These are phyloP conservation scores for Acronicta alni DNA, from an alignment of 2,888 invertebrate species.

Conservation along the genomic window DNA sequence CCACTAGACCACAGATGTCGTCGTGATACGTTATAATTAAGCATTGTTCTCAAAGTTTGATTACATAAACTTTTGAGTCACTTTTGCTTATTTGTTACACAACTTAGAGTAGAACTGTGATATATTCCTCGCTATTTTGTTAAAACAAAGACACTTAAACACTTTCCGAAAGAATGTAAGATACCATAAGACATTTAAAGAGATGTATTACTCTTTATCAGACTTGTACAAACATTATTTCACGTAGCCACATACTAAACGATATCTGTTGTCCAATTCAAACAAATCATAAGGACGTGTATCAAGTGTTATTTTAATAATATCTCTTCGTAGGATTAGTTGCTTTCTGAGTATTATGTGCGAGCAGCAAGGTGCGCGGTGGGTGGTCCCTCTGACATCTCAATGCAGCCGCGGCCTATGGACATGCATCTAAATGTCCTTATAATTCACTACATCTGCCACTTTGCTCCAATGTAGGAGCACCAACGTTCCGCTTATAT, in stretches of 20 bases:
- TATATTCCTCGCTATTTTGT: background rate
- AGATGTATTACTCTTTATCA: conserved; percentile 3
- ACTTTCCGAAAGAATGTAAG: background rate
- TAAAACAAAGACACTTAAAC: background rate
- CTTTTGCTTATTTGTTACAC: background rate
- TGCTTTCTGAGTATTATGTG: conserved; percentile 59
- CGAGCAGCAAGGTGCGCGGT: conserved; percentile 65
- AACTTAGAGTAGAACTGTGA: too few species aligned
- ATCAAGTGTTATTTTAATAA: conserved; percentile 57
- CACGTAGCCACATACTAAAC: conserved; percentile 18
- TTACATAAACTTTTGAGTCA: too few species aligned
- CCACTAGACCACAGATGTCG: too few species aligned
- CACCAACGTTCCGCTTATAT: conserved; percentile 49
- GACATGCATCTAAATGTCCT: conserved; percentile 83
- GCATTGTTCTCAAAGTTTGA: too few species aligned
- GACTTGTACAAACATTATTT: conserved; percentile 9
- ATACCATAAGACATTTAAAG: conserved; percentile 1
- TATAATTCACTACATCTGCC: conserved; percentile 86
- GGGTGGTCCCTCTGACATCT: conserved; percentile 85
- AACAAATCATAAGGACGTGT: conserved; percentile 60
- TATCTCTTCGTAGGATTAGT: conserved; percentile 46
- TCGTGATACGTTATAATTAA: too few species aligned
- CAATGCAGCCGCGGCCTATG: conserved; percentile 73
- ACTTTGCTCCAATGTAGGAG: conserved; percentile 67
- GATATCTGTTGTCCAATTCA: conserved; percentile 52